phyloP scores from a whole-genome alignment of 2,888 invertebrate species.

The Epistrophella euchroma region DNA sequence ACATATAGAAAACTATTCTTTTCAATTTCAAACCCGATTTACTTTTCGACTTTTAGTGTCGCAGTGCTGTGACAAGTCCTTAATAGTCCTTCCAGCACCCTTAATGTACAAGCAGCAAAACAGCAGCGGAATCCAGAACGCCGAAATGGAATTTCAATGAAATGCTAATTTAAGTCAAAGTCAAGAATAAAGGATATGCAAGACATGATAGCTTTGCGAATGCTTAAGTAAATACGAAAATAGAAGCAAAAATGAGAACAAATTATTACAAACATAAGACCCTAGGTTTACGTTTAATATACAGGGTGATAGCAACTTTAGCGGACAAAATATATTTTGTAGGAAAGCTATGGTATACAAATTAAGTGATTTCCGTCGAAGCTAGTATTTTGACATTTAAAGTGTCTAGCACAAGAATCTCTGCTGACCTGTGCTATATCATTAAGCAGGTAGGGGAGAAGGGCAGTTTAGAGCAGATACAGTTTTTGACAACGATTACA shows the following conservation, averaged over 20 bases:
- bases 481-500: too few relatives aligned
- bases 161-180: constrained; percentile 74
- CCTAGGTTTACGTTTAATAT: background rate
- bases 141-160: constrained; percentile 75
- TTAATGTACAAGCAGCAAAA: constrained; percentile 57
- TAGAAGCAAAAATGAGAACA: constrained; percentile 2
- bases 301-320: background rate
- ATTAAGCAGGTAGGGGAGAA: too few relatives aligned
- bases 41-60: constrained; percentile 74
- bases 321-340: background rate
- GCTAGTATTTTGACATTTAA: too few relatives aligned
- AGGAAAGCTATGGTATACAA: too few relatives aligned
- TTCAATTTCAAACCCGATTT: constrained; percentile 76
- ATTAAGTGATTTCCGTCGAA: too few relatives aligned
- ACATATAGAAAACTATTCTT: constrained; percentile 68
- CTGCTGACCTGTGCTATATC: too few relatives aligned
- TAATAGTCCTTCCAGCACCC: constrained; percentile 71
- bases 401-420: too few relatives aligned
- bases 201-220: constrained; percentile 61
- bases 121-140: constrained; percentile 58
- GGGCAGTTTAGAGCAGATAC: too few relatives aligned
- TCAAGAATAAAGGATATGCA: constrained; percentile 72
- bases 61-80: constrained; percentile 74
- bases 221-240: constrained; percentile 59
- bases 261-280: background rate